Base-by-base conservation (phyloP, 2,797 vertebrate genomes). In the Triplophysa yarkandensis region DNA sequence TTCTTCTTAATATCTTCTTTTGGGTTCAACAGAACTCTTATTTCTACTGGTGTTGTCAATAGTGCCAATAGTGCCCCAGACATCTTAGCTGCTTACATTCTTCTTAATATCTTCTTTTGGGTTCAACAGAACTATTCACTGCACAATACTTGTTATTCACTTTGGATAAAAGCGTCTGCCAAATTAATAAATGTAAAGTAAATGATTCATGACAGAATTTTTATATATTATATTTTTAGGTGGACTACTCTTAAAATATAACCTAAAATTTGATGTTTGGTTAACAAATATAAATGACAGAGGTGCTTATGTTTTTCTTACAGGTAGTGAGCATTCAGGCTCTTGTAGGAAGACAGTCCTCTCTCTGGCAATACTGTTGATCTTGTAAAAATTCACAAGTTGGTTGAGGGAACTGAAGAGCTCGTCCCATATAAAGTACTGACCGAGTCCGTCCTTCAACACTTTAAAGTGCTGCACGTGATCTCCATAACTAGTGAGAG, bases 381-480 rank as follows among this genome's bases (percentile, higher is more conserved):
- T 94, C 64, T 93, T 90, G 90, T 99, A 98, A 88, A 95, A 98
- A 48, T 98, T 94, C 80, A 99, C 95, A 87, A 99, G 92, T 86
- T 98, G 92, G 0, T 99, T 99, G 68, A 99, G 91, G 2, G 96
- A 99, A 85, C 91, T 91, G 89, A 99, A 99, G 83, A 93, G 92
- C 71, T 98, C 94, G 2, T 98, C 95, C 97, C 97, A 99, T 81
- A 99, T 90, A 76, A 93, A 97, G 86, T 96, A 98, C 76, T 93
- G 96, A 19, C 92, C 86, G 0, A 90, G 90, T 44, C 88, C 90
- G 60, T 98, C 95, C n/a, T 96, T 92, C 66, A 98, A 91, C 23
- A 99, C 95, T 86, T 95, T 99, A 88, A 99, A 98, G 75, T 99
- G 97, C 85, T 99, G 95, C 0, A 98, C 94, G 0, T 95, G 93